Evolutionary conservation across 2,797 vertebrate species (phyloP), one percentile per base, ranked within the genome.

Genomic region (Alcedo quadribrachys): DNA sequence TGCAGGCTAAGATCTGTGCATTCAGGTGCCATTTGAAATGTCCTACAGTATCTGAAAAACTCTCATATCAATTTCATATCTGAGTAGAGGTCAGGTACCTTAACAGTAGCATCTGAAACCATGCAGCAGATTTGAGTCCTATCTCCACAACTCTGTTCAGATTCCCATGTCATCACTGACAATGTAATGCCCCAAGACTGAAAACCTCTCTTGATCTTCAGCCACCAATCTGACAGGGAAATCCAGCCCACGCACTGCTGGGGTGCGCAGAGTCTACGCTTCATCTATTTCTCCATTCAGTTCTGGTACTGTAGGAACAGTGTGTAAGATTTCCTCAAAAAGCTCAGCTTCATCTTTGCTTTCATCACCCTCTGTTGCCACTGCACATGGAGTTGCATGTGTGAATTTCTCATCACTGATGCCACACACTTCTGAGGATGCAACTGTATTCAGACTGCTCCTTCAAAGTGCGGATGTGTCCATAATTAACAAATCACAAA

Each of bases 121-220:
- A 13, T 15, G 28, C 16, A 37, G 24, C 30, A 67, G 30, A n/a
- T 43, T 43, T 42, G 12, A 89, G 16, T 0, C 1, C 11, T 15
- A 2, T 28, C 45, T 46, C 35, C 35, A 27, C 0, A 6, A 3
- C 33, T 30, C 11, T 63, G 2, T 12, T 53, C 10, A 12, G 3
- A 8, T n/a, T 83, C 15, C 32, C 15, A 15, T 12, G 15, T 8
- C 21, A 15, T 9, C 27, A 58, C 42, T 7, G 7, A 3, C 14
- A 60, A 8, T 66, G 5, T 9, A 18, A 14, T 85, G 48, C 24
- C 28, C 15, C 33, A 30, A 43, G 85, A 66, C 13, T 14, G 30
- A 85, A 30, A 35, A 50, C 10, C 11, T 27, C 11, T 57, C 33
- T 57, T 81, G 24, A 37, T 33, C 12, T 58, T 62, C 75, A 66